Evolutionary conservation across 2,888 invertebrate genomes (phyloP).

Genomic region (Hemistola chrysoprasaria): DNA sequence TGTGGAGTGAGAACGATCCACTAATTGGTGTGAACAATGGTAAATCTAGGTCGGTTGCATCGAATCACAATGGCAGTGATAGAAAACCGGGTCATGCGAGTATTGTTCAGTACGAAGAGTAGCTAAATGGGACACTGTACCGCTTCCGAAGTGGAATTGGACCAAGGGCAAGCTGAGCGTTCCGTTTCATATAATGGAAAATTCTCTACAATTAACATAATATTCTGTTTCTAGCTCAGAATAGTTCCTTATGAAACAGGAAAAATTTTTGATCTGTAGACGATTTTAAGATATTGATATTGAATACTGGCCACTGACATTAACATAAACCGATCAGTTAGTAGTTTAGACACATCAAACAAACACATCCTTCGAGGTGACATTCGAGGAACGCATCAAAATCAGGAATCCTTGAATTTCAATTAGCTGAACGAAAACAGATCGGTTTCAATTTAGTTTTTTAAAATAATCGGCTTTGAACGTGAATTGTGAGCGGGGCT

Average conservation of each 20-base stretch:
- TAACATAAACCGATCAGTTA: too few species aligned
- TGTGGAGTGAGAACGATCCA: conserved; percentile 22
- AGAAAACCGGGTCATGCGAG: conserved; percentile 61
- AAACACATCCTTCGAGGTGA: conserved; percentile 22
- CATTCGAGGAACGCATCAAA: conserved; percentile 31
- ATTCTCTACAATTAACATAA: background rate
- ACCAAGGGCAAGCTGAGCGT: conserved; percentile 39
- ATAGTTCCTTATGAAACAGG: too few species aligned
- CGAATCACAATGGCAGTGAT: conserved; percentile 47
- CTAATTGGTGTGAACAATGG: conserved; percentile 48
- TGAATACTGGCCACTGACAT: background rate
- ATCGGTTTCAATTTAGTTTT: conserved; percentile 37
- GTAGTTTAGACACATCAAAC: conserved; percentile 7
- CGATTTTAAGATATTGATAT: too few species aligned
- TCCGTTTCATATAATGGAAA: conserved; percentile 4
- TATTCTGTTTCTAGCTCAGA: too few species aligned
- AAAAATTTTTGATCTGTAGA: too few species aligned
- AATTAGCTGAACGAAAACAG: conserved; percentile 40
- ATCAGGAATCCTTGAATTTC: conserved; percentile 39
- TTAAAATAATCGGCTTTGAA: conserved; percentile 71
- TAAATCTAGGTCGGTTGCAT: conserved; percentile 56
- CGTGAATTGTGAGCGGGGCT: conserved; percentile 56
- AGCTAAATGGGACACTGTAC: conserved; percentile 53
- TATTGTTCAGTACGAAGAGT: conserved; percentile 52
- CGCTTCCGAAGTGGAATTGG: conserved; percentile 48